These are phyloP conservation scores for Drosophila nasuta DNA, from an alignment of 1,140 invertebrate species.

Conservation along the genomic window DNA sequence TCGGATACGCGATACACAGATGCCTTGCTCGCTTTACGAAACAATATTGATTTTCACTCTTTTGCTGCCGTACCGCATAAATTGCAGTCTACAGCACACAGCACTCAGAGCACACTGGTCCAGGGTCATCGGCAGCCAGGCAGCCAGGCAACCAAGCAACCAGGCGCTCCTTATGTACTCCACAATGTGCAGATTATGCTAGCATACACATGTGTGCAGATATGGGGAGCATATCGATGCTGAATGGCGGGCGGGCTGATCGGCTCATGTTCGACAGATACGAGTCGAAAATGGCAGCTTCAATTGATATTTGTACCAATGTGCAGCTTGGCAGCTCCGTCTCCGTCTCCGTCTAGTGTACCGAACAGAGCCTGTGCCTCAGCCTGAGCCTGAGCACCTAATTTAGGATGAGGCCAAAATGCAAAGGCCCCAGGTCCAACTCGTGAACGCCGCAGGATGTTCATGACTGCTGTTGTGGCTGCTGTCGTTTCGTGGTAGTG, in stretches of 20 bases:
- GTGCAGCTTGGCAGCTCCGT: constrained; percentile 34
- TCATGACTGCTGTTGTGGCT: constrained; percentile 76
- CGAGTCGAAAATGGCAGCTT: constrained; percentile 66
- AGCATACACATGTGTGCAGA: constrained; percentile 1
- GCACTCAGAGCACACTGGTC: constrained; percentile 48
- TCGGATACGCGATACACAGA: constrained; percentile 72
- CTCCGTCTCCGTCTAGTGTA: constrained; percentile 17
- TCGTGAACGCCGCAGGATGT: constrained; percentile 80
- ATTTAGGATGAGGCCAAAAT: constrained; percentile 83
- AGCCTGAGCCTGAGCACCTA: constrained; percentile 63
- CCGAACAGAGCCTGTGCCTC: constrained; percentile 1
- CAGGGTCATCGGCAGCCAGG: constrained; percentile 24
- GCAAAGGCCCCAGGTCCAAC: constrained; percentile 68
- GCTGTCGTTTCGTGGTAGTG: constrained; percentile 47
- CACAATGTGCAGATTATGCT: background rate
- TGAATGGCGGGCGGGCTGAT: background rate
- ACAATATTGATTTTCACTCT: constrained; percentile 78
- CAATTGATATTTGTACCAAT: constrained; percentile 42
- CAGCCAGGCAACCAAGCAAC: constrained; percentile 19
- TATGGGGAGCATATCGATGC: constrained; percentile 2
- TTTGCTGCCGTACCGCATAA: constrained; percentile 66
- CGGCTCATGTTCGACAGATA: constrained; percentile 10
- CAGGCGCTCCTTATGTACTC: constrained; percentile 46
- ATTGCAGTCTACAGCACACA: constrained; percentile 59
- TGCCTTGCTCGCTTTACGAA: constrained; percentile 60